These are phyloP conservation scores for Centropus unirufus DNA, from an alignment of 2,113 vertebrate genomes.

Conservation along the genomic window DNA sequence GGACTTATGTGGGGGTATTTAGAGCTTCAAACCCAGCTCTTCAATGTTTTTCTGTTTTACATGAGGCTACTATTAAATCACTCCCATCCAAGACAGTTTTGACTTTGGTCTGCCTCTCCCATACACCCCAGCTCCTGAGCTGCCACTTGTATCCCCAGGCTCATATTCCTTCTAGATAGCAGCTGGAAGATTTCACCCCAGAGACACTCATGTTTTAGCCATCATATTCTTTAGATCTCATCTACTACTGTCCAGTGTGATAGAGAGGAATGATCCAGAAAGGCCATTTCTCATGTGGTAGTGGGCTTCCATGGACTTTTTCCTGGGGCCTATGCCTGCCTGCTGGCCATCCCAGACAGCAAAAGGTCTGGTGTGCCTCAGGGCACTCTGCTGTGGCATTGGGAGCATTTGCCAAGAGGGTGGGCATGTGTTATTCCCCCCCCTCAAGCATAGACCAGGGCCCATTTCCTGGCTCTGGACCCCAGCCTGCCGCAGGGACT, in stretches of 20 bases:
- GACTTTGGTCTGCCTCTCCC: neutral
- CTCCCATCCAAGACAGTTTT: neutral
- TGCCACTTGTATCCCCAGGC: neutral
- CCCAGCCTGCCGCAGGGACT: neutral
- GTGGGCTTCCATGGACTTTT: neutral
- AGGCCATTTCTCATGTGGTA: rapidly evolving
- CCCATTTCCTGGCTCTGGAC: rapidly evolving
- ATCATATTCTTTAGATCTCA: neutral
- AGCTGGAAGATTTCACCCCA: neutral
- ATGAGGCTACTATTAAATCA: too few relatives aligned
- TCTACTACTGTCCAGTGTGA: neutral
- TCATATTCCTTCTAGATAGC: neutral
- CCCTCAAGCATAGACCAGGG: neutral
- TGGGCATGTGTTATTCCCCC: rapidly evolving
- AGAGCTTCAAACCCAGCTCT: neutral
- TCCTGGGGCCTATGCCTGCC: neutral
- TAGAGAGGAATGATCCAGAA: neutral
- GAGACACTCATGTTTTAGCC: neutral
- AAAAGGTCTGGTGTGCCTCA: neutral
- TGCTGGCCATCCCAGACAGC: neutral
- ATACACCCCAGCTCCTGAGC: neutral
- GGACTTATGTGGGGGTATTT: neutral
- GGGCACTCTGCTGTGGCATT: neutral
- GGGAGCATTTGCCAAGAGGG: neutral
- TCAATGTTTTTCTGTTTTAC: neutral